Evolutionary conservation across 2,797 vertebrate genomes (phyloP).

Genomic region (Trachops cirrhosus): DNA sequence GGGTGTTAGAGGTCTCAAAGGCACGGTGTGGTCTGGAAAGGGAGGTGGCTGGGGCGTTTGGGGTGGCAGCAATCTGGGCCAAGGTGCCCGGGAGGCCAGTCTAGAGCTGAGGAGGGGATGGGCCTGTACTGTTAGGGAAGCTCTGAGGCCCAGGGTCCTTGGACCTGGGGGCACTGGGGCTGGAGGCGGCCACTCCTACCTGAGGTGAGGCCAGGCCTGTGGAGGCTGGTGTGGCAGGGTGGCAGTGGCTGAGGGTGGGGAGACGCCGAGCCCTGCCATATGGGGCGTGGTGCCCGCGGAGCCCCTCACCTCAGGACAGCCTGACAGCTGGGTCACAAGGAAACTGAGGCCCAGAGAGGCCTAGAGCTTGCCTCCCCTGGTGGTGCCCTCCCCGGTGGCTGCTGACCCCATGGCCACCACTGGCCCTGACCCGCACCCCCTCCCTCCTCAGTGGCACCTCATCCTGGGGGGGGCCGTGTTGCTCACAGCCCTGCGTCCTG

Average conservation of each 20-base stretch:
- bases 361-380: not conserved
- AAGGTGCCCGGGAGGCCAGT: no score
- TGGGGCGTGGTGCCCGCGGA: rapidly evolving
- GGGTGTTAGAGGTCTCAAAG: not conserved
- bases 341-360: not conserved
- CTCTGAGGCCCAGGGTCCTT: not conserved
- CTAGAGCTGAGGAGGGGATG: not conserved
- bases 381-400: not conserved
- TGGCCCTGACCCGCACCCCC: conserved; percentile 24
- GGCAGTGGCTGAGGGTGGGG: not conserved
- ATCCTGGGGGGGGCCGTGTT: conserved; percentile 95
- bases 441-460: conserved; percentile 92
- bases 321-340: not conserved
- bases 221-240: rapidly evolving
- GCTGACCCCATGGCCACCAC: not conserved
- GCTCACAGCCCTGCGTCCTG: conserved; percentile 90
- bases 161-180: not conserved
- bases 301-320: not conserved
- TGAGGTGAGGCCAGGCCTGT: not conserved
- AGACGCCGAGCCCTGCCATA: not conserved
- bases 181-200: not conserved
- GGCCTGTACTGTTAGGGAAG: not conserved
- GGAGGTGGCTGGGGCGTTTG: not conserved
- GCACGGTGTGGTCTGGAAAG: not conserved
- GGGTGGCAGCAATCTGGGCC: not conserved